Base-by-base conservation (phyloP, 2,113 vertebrate genomes). In the Tetrax tetrax region DNA sequence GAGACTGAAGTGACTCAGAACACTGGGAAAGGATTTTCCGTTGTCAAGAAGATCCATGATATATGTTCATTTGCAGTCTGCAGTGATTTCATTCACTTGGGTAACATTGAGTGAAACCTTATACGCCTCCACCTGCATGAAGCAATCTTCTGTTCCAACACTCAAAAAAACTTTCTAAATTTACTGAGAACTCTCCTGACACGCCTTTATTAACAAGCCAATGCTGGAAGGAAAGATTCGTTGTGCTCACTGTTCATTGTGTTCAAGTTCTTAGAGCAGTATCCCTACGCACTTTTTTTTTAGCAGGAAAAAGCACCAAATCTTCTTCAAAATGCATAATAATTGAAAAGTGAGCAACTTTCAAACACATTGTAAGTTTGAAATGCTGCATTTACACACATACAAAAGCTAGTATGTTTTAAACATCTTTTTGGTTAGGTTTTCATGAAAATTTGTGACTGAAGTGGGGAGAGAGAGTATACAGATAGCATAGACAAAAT, bases 21-120 rank as follows among this genome's bases (percentile, higher is more conserved):
- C 65, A 59, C 16, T 92, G 76, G 65, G 89, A 92, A 91, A 82
- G 50, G 38, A 69, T 78, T 85, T 89, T 87, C 59, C 74, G 17
- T 51, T 94, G 81, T n/a, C 54, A 80, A n/a, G 78, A 93, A 80
- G 88, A 68, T 57, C 41, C 4, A 45, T 75, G 57, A 79, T 76
- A 86, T 83, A 82, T 69, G 18, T 79, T 77, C 10, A 8, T 80
- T 66, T 89, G 22, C 56, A 3, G 8, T 45, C 23, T 59, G 53
- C 56, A 85, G 47, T 87, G 59, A 89, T 92, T 80, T 95, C 41
- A 76, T 87, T 85, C 88, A 38, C 72, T 87, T 91, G 69, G 59
- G 65, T 82, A 91, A 84, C 50, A 51, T 1, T 28, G 29, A 83
- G 45, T 43, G 90, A 93, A 94, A 94, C 38, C 20, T 87, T 57